These are phyloP conservation scores for Enteromius unitaeniatus DNA, from an alignment of 2,797 vertebrate species.

Conservation along the genomic window DNA sequence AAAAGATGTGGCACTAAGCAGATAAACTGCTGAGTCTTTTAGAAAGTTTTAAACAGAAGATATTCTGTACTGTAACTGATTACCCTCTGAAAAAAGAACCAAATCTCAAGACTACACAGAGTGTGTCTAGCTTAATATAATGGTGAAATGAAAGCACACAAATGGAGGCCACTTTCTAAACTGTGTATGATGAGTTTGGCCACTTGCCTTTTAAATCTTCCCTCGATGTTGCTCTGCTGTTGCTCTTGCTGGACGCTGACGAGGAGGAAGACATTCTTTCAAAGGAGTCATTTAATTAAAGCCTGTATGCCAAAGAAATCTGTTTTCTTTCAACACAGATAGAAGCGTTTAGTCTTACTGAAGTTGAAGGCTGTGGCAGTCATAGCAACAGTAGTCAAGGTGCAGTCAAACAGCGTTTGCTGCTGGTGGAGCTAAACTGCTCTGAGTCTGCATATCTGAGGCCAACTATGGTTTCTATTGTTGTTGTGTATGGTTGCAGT, in stretches of 20 bases:
- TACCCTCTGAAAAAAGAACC: neutral
- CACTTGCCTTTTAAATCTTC: slow-evolving; percentile 54
- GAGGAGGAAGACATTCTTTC: slow-evolving; percentile 37
- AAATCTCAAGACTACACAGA: neutral
- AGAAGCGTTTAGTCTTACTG: slow-evolving; percentile 29
- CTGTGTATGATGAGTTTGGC: slow-evolving; percentile 2
- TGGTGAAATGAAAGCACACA: slow-evolving; percentile 21
- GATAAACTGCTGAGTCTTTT: slow-evolving; percentile 7
- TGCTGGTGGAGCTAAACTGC: slow-evolving; percentile 34
- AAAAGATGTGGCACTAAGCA: slow-evolving; percentile 7
- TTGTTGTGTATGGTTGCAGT: neutral
- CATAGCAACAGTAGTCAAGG: slow-evolving; percentile 59
- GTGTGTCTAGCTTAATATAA: neutral
- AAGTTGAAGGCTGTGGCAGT: slow-evolving; percentile 34
- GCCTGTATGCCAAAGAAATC: neutral
- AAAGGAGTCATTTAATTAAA: slow-evolving; percentile 48
- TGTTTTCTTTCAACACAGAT: slow-evolving; percentile 26
- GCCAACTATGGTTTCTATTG: slow-evolving; percentile 2
- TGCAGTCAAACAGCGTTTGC: slow-evolving; percentile 37
- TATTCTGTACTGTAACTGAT: neutral
- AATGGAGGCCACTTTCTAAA: slow-evolving; percentile 13
- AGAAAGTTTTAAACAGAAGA: neutral
- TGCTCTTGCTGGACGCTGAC: slow-evolving; percentile 38
- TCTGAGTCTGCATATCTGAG: slow-evolving; percentile 6
- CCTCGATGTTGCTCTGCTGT: slow-evolving; percentile 34